Percentiles rank a stretch among this genome's conserved stretches.
These are phyloP conservation scores for Prionace glauca DNA, from an alignment of 2,797 vertebrate species.

Conservation along the genomic window DNA sequence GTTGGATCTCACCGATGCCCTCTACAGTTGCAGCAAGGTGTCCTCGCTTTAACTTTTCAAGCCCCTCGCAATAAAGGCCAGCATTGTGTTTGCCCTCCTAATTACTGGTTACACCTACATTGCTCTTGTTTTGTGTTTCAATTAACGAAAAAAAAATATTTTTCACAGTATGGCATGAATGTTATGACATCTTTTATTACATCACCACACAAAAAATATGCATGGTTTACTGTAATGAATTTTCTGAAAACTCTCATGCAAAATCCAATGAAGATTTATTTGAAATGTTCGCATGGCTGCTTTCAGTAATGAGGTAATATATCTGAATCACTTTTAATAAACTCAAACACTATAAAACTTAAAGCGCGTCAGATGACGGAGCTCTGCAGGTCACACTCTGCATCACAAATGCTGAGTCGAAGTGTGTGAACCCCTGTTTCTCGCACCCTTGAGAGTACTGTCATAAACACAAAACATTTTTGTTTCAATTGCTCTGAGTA, in stretches of 20 bases:
- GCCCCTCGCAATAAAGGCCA: not conserved
- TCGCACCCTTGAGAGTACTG: not conserved
- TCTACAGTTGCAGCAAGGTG: not conserved
- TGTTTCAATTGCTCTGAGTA: not conserved
- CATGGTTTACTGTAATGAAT: constrained; percentile 2
- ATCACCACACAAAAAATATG: constrained; percentile 26
- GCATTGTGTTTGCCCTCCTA: not conserved
- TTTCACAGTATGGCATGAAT: not conserved
- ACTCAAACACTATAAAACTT: constrained; percentile 32
- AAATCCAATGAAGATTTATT: constrained; percentile 34
- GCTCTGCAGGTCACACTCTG: constrained; percentile 17
- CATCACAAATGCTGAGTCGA: not conserved
- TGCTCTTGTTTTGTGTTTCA: not conserved
- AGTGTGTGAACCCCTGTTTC: not conserved
- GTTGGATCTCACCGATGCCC: not conserved
- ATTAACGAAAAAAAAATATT: not conserved
- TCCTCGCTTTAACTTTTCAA: not conserved
- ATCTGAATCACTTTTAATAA: constrained; percentile 36
- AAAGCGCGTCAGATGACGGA: not conserved
- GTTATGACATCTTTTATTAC: not conserved
- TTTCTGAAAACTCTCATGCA: constrained; percentile 28
- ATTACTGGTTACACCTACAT: not conserved
- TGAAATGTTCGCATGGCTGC: constrained; percentile 17
- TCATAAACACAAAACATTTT: not conserved
- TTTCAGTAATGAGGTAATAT: constrained; percentile 34